Base-by-base conservation (phyloP, 2,113 vertebrate species). In the Zosterops pallidus region DNA sequence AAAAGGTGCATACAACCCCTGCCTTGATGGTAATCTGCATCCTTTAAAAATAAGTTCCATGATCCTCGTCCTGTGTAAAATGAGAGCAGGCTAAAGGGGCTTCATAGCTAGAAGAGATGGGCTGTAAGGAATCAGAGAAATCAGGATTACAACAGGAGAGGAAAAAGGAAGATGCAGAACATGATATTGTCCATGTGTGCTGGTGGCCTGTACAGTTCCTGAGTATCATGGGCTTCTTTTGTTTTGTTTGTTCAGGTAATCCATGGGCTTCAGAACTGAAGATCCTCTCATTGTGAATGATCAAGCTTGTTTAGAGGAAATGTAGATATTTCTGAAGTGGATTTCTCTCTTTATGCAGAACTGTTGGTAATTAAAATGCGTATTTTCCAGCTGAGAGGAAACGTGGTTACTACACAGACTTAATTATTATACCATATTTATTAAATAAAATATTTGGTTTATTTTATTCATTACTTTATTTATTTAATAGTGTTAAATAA, bases 101-200 rank as follows among this genome's bases (percentile, higher is more conserved):
- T 53, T 11, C 33, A 10, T 9, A 21, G 33, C 28, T 53, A 5
- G 33, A 37, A 60, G 44, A 33, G 39, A 11, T 12, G 28, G 46
- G 10, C 64, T 74, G 1, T 56, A 16, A 46, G 41, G 53, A 76
- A 5, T 57, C 12, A 1, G 37, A 11, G 37, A 11, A n/a, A 26
- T 47, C 14, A 8, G 16, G 26, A 4, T 23, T 28, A 4, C 37
- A 49, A 3, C 56, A 55, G 52, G 42, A 75, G 69, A 35, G 21
- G 33, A 55, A n/a, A 64, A 77, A n/a, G 33, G 25, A 37, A 67
- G 37, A 17, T 74, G 14, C 11, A 72, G 50, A 64, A 23, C 42
- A 9, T 26, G 2, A 0, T 4, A 18, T 52, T 41, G 62, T 31
- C n/a, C 31, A 5, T 1, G 0, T 14, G 13, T 78, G 14, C 55